A percentile compares a stretch with the other conserved stretches of the same genome.
Evolutionary conservation across 2,888 invertebrate genomes (phyloP).

Genomic region (Orchesellides sinensis): DNA sequence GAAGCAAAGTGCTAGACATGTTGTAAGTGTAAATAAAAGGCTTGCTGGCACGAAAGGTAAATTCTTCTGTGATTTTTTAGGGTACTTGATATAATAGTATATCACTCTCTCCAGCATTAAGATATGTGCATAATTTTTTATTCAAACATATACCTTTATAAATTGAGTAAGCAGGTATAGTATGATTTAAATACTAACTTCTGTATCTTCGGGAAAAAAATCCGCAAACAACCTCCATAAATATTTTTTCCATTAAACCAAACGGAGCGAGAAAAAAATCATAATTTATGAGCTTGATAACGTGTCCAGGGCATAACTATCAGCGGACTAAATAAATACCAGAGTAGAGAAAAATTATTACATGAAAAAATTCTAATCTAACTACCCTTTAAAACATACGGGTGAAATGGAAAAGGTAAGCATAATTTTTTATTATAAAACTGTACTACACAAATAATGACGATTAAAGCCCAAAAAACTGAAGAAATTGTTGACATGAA

Average conservation of each 20-base stretch:
- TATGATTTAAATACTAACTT: background rate
- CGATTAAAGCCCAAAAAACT: no score
- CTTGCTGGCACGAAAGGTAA: background rate
- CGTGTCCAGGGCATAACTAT: no score
- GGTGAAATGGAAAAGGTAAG: no score
- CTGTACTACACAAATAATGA: no score
- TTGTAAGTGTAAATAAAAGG: background rate
- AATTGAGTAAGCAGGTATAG: background rate
- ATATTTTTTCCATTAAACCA: constrained; percentile 9
- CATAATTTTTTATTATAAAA: no score
- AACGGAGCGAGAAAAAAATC: constrained; percentile 5
- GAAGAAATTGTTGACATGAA: no score
- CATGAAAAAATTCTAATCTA: no score
- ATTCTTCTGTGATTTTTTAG: background rate
- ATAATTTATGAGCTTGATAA: constrained; percentile 42
- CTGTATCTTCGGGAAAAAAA: constrained; percentile 19
- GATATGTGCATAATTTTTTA: background rate
- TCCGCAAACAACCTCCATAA: background rate
- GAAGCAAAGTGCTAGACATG: constrained; percentile 11
- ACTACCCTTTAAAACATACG: no score
- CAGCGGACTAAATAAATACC: no score
- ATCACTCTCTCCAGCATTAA: background rate
- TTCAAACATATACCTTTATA: background rate
- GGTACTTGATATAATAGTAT: background rate
- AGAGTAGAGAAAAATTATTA: no score